phyloP scores from a whole-genome alignment of 1,140 invertebrate genomes.

The Capitella teleta region DNA sequence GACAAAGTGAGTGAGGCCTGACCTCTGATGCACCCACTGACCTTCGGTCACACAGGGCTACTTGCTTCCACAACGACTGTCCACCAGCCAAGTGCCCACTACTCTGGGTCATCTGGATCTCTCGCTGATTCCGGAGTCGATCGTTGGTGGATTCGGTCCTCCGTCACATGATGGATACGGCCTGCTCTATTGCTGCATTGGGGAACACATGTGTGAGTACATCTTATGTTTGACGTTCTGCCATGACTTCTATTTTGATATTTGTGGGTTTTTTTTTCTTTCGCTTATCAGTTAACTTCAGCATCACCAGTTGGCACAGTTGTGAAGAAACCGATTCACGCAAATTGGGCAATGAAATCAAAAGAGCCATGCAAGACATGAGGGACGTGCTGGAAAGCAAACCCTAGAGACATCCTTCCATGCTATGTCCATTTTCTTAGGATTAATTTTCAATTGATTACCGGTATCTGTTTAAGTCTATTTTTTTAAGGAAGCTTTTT shows the following conservation, averaged over 20 bases:
- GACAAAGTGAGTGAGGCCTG: slow-evolving; percentile 4
- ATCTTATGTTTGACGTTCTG: neutral
- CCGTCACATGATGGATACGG: neutral
- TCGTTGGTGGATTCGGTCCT: slow-evolving; percentile 6
- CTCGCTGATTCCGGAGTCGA: neutral
- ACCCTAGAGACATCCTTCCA: no score
- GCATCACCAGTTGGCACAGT: slow-evolving; percentile 3
- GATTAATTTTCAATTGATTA: no score
- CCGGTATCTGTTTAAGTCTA: no score
- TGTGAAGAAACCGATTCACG: neutral
- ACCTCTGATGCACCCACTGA: no score
- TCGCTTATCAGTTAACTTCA: neutral
- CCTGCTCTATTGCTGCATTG: slow-evolving; percentile 1
- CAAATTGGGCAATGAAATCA: neutral
- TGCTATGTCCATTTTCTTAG: no score
- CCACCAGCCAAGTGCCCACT: slow-evolving; percentile 7
- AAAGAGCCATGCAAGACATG: neutral
- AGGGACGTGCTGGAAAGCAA: neutral
- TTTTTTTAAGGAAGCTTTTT: no score
- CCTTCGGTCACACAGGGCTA: neutral
- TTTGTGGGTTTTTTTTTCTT: neutral
- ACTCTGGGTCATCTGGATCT: neutral
- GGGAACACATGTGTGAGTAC: slow-evolving; percentile 6
- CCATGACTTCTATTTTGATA: neutral
- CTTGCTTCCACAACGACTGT: neutral